Percentiles rank a stretch among this genome's conserved stretches.
phyloP scores from a whole-genome alignment of 2,797 vertebrate species.

The Cottoperca gobio region DNA sequence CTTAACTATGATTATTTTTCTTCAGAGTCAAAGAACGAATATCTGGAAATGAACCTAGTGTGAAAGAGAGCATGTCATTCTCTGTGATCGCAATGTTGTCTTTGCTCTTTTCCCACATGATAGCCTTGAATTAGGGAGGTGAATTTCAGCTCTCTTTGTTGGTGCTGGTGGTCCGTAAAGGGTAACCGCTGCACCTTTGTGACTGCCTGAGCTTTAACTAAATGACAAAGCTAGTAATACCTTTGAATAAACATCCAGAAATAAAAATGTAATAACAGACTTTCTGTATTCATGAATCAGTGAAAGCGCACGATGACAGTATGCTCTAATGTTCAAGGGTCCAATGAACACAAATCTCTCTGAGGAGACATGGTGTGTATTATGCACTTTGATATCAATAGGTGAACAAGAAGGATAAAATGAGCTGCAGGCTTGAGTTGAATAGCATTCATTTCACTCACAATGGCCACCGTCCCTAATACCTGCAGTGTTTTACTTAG shows the following conservation, averaged over 20 bases:
- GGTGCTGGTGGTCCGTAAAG: too few species aligned
- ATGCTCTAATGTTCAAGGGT: conserved; percentile 56
- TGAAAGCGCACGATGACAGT: conserved; percentile 44
- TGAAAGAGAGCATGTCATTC: conserved; percentile 63
- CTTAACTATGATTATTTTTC: conserved; percentile 58
- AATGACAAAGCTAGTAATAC: conserved; percentile 49
- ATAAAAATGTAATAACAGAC: conserved; percentile 59
- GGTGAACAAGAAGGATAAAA: conserved; percentile 77
- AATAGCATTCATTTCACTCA: conserved; percentile 82
- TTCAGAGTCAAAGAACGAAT: conserved; percentile 50
- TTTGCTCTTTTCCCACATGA: conserved; percentile 65
- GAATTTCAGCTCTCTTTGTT: conserved; percentile 62
- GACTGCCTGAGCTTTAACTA: conserved; percentile 54
- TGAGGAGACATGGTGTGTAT: conserved; percentile 62
- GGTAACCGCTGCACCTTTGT: conserved; percentile 34
- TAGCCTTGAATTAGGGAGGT: conserved; percentile 66
- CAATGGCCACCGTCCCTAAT: conserved; percentile 75
- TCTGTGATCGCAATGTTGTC: conserved; percentile 60
- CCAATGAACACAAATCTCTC: conserved; percentile 72
- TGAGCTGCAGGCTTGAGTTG: conserved; percentile 73
- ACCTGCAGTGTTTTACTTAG: conserved; percentile 85
- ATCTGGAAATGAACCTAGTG: conserved; percentile 46
- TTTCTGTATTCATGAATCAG: conserved; percentile 59
- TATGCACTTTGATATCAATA: conserved; percentile 78
- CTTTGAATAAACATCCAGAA: conserved; percentile 64